Evolutionary conservation across 2,797 vertebrate species (phyloP).

Genomic region (Tinamus major): DNA sequence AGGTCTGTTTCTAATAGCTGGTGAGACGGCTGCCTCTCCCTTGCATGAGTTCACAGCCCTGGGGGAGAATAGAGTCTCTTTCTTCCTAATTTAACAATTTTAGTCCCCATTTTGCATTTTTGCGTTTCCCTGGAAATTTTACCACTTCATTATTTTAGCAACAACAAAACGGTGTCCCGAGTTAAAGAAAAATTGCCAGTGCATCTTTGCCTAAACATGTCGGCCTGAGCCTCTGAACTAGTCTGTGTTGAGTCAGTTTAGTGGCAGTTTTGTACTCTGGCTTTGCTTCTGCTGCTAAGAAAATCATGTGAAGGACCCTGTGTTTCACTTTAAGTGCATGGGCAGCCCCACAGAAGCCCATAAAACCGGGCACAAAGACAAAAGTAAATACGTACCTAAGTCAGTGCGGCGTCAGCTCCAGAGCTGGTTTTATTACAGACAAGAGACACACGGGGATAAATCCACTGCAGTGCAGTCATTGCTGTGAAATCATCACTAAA

Average conservation of each 20-base stretch:
- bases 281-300: neutral
- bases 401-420: neutral
- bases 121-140: neutral
- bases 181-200: neutral
- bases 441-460: neutral
- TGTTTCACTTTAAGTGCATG: neutral
- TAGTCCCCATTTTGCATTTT: neutral
- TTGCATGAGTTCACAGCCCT: neutral
- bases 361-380: accelerated
- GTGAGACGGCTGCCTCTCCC: neutral
- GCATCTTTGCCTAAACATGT: neutral
- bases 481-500: neutral
- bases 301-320: neutral
- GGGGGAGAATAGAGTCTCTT: accelerated
- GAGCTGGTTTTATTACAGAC: neutral
- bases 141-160: neutral
- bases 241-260: neutral
- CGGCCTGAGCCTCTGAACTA: neutral
- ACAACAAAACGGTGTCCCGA: neutral
- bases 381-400: neutral
- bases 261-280: accelerated
- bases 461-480: neutral
- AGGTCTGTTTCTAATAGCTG: neutral
- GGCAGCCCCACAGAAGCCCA: neutral
- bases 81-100: neutral